Percentiles rank a stretch among this genome's conserved stretches.
Evolutionary conservation across 2,113 vertebrate genomes (phyloP).

Genomic region (Bubalus kerabau): DNA sequence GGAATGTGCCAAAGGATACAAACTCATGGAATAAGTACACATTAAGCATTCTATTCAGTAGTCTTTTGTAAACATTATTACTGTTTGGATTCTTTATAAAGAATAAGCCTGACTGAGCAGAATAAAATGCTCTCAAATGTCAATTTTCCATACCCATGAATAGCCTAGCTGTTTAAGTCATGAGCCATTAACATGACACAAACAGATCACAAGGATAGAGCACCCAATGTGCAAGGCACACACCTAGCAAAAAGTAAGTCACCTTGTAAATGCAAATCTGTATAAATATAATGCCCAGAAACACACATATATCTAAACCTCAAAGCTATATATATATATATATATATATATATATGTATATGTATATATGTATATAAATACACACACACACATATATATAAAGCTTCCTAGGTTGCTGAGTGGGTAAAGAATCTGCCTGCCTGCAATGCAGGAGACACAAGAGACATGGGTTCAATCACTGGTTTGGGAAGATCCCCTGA

Average conservation of each 20-base stretch:
- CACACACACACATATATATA: neutral
- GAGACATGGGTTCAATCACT: neutral
- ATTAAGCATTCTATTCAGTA: neutral
- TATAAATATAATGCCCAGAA: no score
- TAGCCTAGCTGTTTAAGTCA: neutral
- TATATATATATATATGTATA: neutral
- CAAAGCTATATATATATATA: neutral
- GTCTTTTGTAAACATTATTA: slow-evolving; percentile 11
- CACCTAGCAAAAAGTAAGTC: neutral
- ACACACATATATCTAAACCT: neutral
- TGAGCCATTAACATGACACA: neutral
- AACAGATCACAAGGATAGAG: neutral
- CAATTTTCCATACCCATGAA: slow-evolving; percentile 48
- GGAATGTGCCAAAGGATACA: neutral
- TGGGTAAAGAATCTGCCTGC: neutral
- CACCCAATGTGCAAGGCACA: neutral
- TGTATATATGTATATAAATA: neutral
- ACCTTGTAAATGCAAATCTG: neutral
- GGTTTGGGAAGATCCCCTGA: neutral
- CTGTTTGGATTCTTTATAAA: slow-evolving; percentile 25
- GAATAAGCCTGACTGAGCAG: slow-evolving; percentile 34
- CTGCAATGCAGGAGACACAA: neutral
- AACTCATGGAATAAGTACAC: neutral
- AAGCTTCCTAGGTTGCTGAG: neutral
- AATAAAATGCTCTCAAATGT: slow-evolving; percentile 45